A percentile compares a stretch with the other conserved stretches of the same genome.
Conservation (phyloP, 1,140 invertebrate species). For the Zaprionus gabonicus region DNA sequence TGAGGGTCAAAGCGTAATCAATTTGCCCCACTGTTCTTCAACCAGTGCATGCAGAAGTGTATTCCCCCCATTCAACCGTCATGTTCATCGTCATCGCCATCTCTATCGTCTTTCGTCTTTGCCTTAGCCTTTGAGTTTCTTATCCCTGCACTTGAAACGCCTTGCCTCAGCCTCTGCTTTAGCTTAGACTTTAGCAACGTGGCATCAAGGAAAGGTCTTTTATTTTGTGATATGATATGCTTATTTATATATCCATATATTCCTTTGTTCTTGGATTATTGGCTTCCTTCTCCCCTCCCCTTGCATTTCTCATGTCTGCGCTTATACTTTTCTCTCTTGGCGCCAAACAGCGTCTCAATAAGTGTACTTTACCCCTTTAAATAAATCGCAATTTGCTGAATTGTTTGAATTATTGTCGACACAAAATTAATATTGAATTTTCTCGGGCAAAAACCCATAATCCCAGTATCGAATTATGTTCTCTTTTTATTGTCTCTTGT, state of each 20-base stretch:
- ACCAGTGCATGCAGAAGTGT: neutral
- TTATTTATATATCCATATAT: neutral
- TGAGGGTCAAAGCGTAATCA: neutral
- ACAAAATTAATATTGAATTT: neutral
- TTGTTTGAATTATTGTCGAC: neutral
- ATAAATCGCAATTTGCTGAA: neutral
- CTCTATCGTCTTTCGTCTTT: neutral
- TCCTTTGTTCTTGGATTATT: constrained; percentile 5
- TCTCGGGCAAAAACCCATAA: neutral
- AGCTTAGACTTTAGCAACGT: neutral
- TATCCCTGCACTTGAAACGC: constrained; percentile 19
- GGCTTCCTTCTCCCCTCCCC: neutral
- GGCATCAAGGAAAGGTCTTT: constrained; percentile 15
- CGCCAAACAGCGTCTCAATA: neutral
- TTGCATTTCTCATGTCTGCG: neutral
- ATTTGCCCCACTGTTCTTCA: neutral
- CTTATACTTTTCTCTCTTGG: too few relatives aligned
- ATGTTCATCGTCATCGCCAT: neutral
- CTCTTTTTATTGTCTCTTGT: neutral
- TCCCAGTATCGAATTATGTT: neutral
- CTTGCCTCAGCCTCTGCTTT: neutral
- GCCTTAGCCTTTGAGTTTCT: constrained; percentile 20
- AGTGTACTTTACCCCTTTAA: neutral
- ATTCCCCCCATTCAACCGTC: neutral
- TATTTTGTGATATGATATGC: constrained; percentile 11